Base-by-base conservation (phyloP, 2,888 invertebrate genomes). In the Caenorhabditis imperialis region DNA sequence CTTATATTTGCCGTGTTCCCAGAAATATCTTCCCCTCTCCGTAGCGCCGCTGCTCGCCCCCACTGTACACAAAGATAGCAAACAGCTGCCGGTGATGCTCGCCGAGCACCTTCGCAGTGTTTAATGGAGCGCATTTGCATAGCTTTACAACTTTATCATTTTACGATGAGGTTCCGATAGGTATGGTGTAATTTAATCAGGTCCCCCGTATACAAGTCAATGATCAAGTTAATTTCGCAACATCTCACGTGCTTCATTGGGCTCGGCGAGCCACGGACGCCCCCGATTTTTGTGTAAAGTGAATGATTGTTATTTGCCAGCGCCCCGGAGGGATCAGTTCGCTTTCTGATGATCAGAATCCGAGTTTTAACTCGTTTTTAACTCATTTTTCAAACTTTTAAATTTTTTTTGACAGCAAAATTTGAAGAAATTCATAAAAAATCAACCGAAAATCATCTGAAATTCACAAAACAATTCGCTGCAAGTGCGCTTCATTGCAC, bases 1-100 rank as follows among this genome's bases (percentile, higher is more conserved):
- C 30, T 30, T 10, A 30, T 6, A 30, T 30, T 16, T 14, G 30
- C 16, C 27, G 22, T 45, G 10, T 50, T 30, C 22, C 23, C 27
- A 50, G 50, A 42, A 51, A 57, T 30, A 38, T 25, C 51, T 42
- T 22, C 35, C n/a, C 3, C 37, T 16, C 14, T 23, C 38, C 50
- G 54, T 33, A 53, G 47, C 54, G 25, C 42, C 33, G 27, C 7
- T 23, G 40, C 12, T 71, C 71, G 71, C 71, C 71, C 71, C 71
- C 71, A 62, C 51, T 71, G 71, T 71, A 71, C 71, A 71, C 71
- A 71, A 62, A 71, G 51, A 50, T 55, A 62, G 61, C 71, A 71
- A 71, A 71, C 71, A 71, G 71, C 71, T 71, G 71, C 71, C 55
- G 38, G 33, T 27, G 12, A 23, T 30, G 60, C 48, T 48, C 65